Evolutionary conservation across 2,888 invertebrate genomes (phyloP), one percentile per base, ranked within the genome.

Genomic region (Frankliniella intonsa): DNA sequence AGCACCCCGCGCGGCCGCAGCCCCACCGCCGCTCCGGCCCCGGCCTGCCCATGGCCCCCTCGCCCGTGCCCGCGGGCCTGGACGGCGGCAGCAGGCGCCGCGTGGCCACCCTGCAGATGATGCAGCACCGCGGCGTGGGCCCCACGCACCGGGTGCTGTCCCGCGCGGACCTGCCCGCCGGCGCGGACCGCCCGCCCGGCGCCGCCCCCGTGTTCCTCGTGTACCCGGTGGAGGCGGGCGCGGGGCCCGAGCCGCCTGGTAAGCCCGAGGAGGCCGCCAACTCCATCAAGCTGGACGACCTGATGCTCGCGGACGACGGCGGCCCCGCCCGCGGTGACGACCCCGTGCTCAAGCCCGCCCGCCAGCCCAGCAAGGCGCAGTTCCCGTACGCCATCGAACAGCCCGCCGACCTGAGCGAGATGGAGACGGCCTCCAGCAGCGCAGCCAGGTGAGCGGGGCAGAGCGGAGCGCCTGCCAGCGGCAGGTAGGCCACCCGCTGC

Each of bases 21-120:
- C 25, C 69, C 22, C 69, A 22, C 69, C n/a, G n/a, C 9, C 69
- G 69, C 22, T 22, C 69, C n/a, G 69, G 19, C 65, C 65, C 9
- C 65, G 65, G n/a, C 22, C 9, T 22, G 69, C 65, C 65, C 65
- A 19, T 22, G 69, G 69, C 55, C 69, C 55, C 22, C 69, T 9
- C 25, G 0, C 22, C 11, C 69, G 69, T 8, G 11, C 69, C 69
- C 22, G 69, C 11, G 38, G 38, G 80, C 84, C 84, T 80, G 85
- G 85, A 22, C 83, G 83, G 62, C 83, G 82, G 80, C 76, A 82
- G 11, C 62, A 89, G 90, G 50, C 90, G 90, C 0, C 89, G 89
- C 83, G 90, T 93, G 0, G 90, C 92, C 17, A 93, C 93, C 0
- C 86, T 93, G 55, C 93, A 93, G 87, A 93, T 93, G 93, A 89